Conservation (phyloP, 2,113 vertebrate species). For the Lepisosteus oculatus region DNA sequence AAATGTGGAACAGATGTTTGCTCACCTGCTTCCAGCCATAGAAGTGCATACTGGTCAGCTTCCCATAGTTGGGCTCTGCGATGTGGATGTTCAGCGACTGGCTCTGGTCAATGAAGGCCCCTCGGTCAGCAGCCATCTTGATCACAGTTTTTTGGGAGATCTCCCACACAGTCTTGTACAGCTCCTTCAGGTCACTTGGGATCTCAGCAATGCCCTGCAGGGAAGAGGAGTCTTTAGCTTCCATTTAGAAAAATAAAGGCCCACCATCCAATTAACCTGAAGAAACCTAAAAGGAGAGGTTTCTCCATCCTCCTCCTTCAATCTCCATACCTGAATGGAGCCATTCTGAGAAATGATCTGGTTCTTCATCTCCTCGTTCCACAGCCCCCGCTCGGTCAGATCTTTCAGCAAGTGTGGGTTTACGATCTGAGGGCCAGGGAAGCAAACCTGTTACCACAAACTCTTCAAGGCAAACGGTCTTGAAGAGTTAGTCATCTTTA, state of each 20-base stretch:
- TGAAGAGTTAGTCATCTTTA: no score
- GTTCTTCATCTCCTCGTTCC: conserved; percentile 96
- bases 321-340: conserved; percentile 81
- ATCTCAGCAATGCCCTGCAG: conserved; percentile 72
- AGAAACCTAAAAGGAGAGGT: no score
- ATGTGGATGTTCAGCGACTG: conserved; percentile 97
- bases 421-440: conserved; percentile 71
- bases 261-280: no score
- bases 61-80: conserved; percentile 93
- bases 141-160: conserved; percentile 91
- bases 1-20: background rate
- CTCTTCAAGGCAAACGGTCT: no score
- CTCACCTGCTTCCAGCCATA: conserved; percentile 92
- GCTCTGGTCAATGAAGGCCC: conserved; percentile 95
- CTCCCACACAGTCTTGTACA: conserved; percentile 98
- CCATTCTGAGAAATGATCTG: conserved; percentile 90
- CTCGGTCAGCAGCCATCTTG: conserved; percentile 93
- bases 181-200: conserved; percentile 83
- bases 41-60: conserved; percentile 98
- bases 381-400: conserved; percentile 86
- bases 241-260: no score
- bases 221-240: background rate
- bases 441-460: background rate
- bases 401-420: conserved; percentile 96
- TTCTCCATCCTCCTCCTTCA: no score